A percentile compares a stretch with the other conserved stretches of the same genome.
phyloP scores from a whole-genome alignment of 2,113 vertebrate species.

The Channa argus region DNA sequence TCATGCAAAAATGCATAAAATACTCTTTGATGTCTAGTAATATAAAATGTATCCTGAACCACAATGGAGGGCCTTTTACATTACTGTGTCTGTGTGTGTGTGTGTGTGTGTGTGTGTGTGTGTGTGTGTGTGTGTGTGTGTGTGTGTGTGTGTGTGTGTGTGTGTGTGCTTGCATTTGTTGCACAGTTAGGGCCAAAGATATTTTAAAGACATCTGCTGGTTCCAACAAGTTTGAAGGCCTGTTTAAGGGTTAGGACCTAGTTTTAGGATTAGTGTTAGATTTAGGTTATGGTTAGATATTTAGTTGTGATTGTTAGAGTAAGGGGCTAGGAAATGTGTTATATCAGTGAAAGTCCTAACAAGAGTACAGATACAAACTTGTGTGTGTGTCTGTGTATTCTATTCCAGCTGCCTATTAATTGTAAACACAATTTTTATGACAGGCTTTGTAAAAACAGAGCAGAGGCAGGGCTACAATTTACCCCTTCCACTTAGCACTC shows the following conservation, averaged over 20 bases:
- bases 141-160: slow-evolving; percentile 14
- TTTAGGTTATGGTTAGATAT: too few species aligned
- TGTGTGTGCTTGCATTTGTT: too few species aligned
- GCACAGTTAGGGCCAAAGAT: too few species aligned
- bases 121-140: slow-evolving; percentile 1
- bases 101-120: slow-evolving; percentile 24
- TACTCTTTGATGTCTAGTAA: neutral
- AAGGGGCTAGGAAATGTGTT: too few species aligned
- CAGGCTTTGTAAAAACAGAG: slow-evolving; percentile 66
- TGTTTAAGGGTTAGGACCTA: too few species aligned
- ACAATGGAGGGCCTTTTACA: slow-evolving; percentile 2
- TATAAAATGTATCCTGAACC: neutral
- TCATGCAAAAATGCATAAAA: too few species aligned
- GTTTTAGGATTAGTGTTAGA: too few species aligned
- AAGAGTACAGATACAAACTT: neutral
- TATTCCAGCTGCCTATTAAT: slow-evolving; percentile 53
- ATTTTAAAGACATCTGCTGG: too few species aligned
- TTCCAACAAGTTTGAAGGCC: too few species aligned
- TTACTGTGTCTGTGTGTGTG: slow-evolving; percentile 8
- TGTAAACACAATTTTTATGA: slow-evolving; percentile 68
- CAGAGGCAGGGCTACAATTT: slow-evolving; percentile 60
- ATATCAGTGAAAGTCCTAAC: too few species aligned
- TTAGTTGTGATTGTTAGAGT: too few species aligned
- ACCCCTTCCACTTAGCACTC: slow-evolving; percentile 72
- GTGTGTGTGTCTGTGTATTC: slow-evolving; percentile 23